Conservation (phyloP, 2,797 vertebrate species). For the Crocodylus rhombifer region DNA sequence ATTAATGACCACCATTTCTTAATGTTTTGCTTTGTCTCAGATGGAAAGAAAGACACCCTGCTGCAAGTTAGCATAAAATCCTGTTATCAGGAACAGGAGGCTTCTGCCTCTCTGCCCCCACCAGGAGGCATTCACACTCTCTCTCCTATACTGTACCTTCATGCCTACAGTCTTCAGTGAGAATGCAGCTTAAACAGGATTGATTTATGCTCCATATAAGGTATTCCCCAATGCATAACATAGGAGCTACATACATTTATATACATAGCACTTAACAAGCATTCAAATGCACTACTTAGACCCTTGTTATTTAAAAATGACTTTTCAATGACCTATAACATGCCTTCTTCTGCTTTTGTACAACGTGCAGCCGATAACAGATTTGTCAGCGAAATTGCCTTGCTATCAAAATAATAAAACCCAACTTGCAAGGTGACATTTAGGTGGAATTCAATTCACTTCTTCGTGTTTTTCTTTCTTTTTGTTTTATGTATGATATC, state of each 20-base stretch:
- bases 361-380: slow-evolving; percentile 12
- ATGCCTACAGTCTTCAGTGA: background rate
- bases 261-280: slow-evolving; percentile 5
- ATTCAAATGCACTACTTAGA: background rate
- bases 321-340: slow-evolving; percentile 29
- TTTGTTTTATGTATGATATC: slow-evolving; percentile 66
- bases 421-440: slow-evolving; percentile 70
- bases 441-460: slow-evolving; percentile 64
- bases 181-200: background rate
- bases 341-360: slow-evolving; percentile 17
- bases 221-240: rapidly evolving
- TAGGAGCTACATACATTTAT: background rate
- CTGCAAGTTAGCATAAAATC: slow-evolving; percentile 20
- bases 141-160: background rate
- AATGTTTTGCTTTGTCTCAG: rapidly evolving
- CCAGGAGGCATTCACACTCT: background rate
- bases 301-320: slow-evolving; percentile 9
- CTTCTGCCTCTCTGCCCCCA: background rate
- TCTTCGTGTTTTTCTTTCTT: slow-evolving; percentile 34
- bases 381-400: slow-evolving; percentile 62
- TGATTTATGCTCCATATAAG: slow-evolving; percentile 3
- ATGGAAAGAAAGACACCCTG: background rate
- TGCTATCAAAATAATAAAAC: slow-evolving; percentile 66
- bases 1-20: background rate
- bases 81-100: background rate